phyloP scores from a whole-genome alignment of 1,140 invertebrate species.

The Nasonia giraulti region DNA sequence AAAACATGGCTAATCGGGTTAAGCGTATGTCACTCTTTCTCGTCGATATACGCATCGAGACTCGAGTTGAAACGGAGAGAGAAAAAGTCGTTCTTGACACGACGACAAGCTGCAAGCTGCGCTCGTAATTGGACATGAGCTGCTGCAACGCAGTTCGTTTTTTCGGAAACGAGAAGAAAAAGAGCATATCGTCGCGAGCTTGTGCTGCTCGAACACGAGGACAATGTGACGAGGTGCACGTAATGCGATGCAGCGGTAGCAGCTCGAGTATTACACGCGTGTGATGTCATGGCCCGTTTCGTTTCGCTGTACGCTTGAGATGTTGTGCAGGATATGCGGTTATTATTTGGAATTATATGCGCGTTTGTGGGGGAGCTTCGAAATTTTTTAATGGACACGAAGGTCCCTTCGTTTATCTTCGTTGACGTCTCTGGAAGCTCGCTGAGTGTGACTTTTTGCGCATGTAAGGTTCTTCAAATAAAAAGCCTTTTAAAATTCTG shows the following conservation, averaged over 20 bases:
- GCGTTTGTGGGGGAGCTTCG: too few species aligned
- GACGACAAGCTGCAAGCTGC: background rate
- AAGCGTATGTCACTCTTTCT: conserved; percentile 50
- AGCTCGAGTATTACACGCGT: conserved; percentile 26
- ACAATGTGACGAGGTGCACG: conserved; percentile 41
- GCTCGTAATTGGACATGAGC: conserved; percentile 44
- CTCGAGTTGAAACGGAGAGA: background rate
- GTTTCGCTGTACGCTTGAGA: conserved; percentile 19
- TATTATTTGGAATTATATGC: background rate
- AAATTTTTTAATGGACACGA: too few species aligned
- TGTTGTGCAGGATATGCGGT: background rate
- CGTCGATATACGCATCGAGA: background rate
- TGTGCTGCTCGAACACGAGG: background rate
- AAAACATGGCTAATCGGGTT: conserved; percentile 56
- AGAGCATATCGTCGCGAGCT: background rate
- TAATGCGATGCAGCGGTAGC: conserved; percentile 48
- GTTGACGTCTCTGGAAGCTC: too few species aligned
- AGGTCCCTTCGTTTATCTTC: too few species aligned
- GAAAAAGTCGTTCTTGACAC: conserved; percentile 49
- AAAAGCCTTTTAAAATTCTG: too few species aligned
- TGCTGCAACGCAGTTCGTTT: conserved; percentile 8
- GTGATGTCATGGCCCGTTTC: conserved; percentile 64
- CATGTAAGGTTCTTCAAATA: too few species aligned
- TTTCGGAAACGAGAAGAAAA: conserved; percentile 28
- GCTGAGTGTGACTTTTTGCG: too few species aligned